Percentiles rank a stretch among this genome's conserved stretches.
phyloP scores from a whole-genome alignment of 2,888 invertebrate species.

The Heteropelma amictum region DNA sequence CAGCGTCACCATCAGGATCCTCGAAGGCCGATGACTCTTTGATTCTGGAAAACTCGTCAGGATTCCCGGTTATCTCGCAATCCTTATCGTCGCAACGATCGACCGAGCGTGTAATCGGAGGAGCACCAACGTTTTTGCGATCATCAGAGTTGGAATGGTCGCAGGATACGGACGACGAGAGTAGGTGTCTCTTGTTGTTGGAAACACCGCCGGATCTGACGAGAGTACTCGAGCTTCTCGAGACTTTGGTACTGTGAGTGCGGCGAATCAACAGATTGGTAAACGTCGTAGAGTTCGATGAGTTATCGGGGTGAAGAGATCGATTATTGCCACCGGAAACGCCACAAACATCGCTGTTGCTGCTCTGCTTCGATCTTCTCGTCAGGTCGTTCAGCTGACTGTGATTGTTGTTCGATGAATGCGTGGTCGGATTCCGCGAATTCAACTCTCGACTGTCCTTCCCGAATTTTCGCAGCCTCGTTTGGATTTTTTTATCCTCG shows the following conservation, averaged over 20 bases:
- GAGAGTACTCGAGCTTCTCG: constrained; percentile 81
- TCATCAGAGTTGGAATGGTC: constrained; percentile 20
- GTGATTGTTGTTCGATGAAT: background rate
- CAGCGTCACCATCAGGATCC: constrained; percentile 83
- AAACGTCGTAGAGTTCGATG: constrained; percentile 59
- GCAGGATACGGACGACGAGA: constrained; percentile 41
- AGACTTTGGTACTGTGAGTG: constrained; percentile 86
- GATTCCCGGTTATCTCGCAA: too few species aligned
- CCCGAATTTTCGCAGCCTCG: constrained; percentile 45
- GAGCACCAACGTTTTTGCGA: constrained; percentile 26
- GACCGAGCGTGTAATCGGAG: constrained; percentile 25
- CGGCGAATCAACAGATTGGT: constrained; percentile 81
- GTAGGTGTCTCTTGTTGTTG: constrained; percentile 34
- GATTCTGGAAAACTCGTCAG: constrained; percentile 71
- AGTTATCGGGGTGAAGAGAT: background rate
- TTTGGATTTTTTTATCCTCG: constrained; percentile 4
- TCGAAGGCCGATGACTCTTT: constrained; percentile 75
- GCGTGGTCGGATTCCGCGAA: constrained; percentile 17
- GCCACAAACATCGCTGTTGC: constrained; percentile 72
- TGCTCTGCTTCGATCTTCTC: constrained; percentile 69
- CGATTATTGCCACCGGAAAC: constrained; percentile 66
- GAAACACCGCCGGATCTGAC: constrained; percentile 62
- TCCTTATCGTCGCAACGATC: constrained; percentile 48
- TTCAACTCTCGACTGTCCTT: constrained; percentile 44
- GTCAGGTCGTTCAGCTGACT: background rate